Base-by-base conservation (phyloP, 2,113 vertebrate genomes). In the Danio rerio region DNA sequence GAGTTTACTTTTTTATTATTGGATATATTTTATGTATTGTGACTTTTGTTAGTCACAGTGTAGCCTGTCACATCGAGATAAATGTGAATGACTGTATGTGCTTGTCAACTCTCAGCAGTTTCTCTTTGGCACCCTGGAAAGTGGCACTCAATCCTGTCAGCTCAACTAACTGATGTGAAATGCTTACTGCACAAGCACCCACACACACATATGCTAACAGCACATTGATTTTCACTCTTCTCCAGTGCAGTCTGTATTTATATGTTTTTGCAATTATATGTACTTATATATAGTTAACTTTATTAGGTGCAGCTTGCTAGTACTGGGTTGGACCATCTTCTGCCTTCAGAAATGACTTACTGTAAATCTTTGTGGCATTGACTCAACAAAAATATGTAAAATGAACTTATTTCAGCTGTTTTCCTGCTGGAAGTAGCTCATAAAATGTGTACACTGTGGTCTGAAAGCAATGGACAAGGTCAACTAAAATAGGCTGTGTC, bases 91-190 rank as follows among this genome's bases (percentile, higher is more conserved):
- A 43, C 52, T 58, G 40, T n/a, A 18, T 70, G 52, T 18, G 53
- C 42, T 18, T 61, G 73, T 61, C 73, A 59, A 13, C 80, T 77
- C 68, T 76, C n/a, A 69, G 53, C 12, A 52, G 58, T 62, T 62
- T 63, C 43, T 52, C 58, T 52, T 71, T 81, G 80, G 61, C 69
- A 81, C 47, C 16, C 13, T 1, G 2, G 73, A 43, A 71, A 71
- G 69, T 71, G 69, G 69, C 69, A 71, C 69, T 71, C 69, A 71
- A 71, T 71, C 58, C 58, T 73, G 69, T 65, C 80, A 63, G 53
- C 58, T 63, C 69, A 15, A 40, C 9, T 81, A 63, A 73, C 80
- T 72, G 58, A 81, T 73, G 58, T 59, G 80, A 53, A 61, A 49
- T 62, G 50, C 55, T 40, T 9, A 12, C 68, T 5, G 11, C n/a